phyloP scores from a whole-genome alignment of 92 coral and sea anemone genomes.

The Virgularia gustaviana region DNA sequence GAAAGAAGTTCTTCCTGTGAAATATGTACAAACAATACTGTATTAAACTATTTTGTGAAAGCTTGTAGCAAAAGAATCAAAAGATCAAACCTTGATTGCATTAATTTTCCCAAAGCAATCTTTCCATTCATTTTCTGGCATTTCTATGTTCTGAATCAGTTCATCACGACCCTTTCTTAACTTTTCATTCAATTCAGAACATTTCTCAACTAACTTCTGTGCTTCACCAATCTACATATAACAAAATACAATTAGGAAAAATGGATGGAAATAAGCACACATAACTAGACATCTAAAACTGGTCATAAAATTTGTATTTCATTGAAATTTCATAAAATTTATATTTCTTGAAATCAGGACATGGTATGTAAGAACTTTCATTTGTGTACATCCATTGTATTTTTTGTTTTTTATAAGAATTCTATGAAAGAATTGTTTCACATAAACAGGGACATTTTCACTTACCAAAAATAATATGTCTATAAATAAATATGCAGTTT shows the following conservation, averaged over 20 bases:
- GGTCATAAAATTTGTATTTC: background rate
- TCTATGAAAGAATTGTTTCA: too few relatives aligned
- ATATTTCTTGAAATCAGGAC: background rate
- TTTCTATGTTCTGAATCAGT: conserved; percentile 50
- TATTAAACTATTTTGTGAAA: background rate
- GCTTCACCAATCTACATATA: conserved; percentile 66
- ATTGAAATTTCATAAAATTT: background rate
- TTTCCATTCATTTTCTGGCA: conserved; percentile 53
- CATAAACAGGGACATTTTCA: too few relatives aligned
- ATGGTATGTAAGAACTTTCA: background rate
- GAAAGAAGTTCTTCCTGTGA: conserved; percentile 62
- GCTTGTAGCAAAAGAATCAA: background rate
- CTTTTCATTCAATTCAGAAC: conserved; percentile 61
- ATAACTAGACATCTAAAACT: background rate
- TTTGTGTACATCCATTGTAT: too few relatives aligned
- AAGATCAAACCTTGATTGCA: conserved; percentile 49
- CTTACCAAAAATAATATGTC: too few relatives aligned
- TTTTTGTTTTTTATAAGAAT: background rate
- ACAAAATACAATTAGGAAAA: background rate
- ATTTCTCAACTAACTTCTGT: conserved; percentile 59
- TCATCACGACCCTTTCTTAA: conserved; percentile 55
- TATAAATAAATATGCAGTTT: too few relatives aligned
- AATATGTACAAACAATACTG: background rate
- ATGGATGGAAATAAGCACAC: background rate
- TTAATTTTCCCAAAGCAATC: conserved; percentile 56